Conservation (phyloP, 2,797 vertebrate genomes). For the Cynodonichthys magdalenae region DNA sequence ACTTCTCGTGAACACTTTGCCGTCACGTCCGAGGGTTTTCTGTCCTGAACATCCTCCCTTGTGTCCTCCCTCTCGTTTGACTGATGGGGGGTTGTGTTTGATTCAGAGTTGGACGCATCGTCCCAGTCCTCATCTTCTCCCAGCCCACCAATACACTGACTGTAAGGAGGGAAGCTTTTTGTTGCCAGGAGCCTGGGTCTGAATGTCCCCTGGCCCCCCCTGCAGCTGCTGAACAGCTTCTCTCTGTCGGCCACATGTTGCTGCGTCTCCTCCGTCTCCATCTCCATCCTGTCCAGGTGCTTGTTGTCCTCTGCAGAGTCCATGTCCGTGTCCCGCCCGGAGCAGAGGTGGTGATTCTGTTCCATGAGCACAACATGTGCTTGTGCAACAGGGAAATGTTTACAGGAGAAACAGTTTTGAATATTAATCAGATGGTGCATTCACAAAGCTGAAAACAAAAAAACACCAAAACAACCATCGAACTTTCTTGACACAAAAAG, state of each 20-base stretch:
- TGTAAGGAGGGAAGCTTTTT: constrained; percentile 75
- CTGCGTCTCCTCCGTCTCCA: constrained; percentile 32
- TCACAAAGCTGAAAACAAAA: constrained; percentile 4
- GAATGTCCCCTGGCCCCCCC: constrained; percentile 20
- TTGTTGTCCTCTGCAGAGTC: constrained; percentile 28
- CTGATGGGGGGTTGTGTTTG: neutral
- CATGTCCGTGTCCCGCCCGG: constrained; percentile 23
- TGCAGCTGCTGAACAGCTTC: constrained; percentile 28
- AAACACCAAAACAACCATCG: neutral
- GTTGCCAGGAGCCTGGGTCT: constrained; percentile 67
- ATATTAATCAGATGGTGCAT: constrained; percentile 33
- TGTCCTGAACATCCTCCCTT: constrained; percentile 1
- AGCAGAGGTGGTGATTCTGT: constrained; percentile 9
- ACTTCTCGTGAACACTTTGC: constrained; percentile 46
- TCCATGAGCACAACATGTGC: constrained; percentile 36
- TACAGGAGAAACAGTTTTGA: constrained; percentile 39
- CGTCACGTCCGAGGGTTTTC: constrained; percentile 26
- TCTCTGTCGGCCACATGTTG: constrained; percentile 3
- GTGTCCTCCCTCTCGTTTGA: neutral
- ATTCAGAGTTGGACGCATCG: constrained; percentile 9
- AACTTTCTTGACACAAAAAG: neutral
- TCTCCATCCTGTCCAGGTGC: constrained; percentile 39
- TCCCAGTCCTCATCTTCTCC: constrained; percentile 28
- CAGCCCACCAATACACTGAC: constrained; percentile 62
- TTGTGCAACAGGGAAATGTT: constrained; percentile 43